These are phyloP conservation scores for Drosophila novamexicana DNA, from an alignment of 1,140 invertebrate species.

Conservation along the genomic window DNA sequence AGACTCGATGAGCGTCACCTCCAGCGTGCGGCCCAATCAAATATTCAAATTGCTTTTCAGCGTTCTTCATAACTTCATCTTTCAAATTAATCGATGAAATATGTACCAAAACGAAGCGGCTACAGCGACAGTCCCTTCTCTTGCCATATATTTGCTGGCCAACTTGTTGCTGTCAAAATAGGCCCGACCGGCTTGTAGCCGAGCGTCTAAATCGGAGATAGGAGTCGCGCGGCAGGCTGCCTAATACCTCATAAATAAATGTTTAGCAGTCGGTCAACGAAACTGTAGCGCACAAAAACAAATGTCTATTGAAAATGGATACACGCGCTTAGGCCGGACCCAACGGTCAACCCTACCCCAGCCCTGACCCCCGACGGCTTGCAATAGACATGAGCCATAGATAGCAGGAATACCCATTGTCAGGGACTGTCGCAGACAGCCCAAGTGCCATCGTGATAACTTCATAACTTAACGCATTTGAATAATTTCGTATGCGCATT, in stretches of 20 bases:
- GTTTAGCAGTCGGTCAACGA: conserved; percentile 62
- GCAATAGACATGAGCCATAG: conserved; percentile 19
- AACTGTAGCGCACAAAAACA: conserved; percentile 77
- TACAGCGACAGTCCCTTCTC: conserved; percentile 14
- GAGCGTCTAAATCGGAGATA: not conserved
- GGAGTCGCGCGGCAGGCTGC: conserved; percentile 49
- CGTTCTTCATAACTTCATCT: conserved; percentile 83
- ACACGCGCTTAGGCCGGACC: conserved; percentile 38
- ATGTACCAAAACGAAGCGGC: conserved; percentile 72
- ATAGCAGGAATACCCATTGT: conserved; percentile 71
- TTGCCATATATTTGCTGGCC: conserved; percentile 69
- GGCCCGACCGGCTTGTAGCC: not conserved
- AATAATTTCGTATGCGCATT: conserved; percentile 83
- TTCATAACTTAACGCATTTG: conserved; percentile 80
- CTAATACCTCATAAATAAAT: conserved; percentile 77
- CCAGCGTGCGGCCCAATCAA: conserved; percentile 61
- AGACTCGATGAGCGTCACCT: conserved; percentile 6
- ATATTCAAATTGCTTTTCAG: conserved; percentile 76
- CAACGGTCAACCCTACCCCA: conserved; percentile 19
- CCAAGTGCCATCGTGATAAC: conserved; percentile 80
- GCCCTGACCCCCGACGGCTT: conserved; percentile 45
- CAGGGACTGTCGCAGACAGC: conserved; percentile 49
- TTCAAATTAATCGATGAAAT: conserved; percentile 81
- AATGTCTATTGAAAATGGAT: conserved; percentile 61
- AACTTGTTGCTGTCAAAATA: conserved; percentile 83